Conservation (phyloP, 2,113 vertebrate species). For the Bambusicola thoracicus region DNA sequence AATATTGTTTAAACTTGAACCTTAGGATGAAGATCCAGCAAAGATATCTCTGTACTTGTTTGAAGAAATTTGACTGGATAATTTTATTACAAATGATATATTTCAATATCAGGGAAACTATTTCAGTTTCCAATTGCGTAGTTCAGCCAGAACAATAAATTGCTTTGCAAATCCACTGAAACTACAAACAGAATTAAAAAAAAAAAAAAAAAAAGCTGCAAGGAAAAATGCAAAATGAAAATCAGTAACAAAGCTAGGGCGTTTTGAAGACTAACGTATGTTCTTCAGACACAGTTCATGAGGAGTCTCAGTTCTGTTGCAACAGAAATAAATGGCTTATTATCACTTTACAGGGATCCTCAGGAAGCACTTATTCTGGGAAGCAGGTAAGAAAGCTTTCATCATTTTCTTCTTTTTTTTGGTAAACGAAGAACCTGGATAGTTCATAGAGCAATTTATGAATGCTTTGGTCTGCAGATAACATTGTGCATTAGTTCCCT, state of each 20-base stretch:
- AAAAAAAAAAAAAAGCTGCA: neutral
- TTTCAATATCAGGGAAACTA: neutral
- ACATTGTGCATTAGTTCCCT: neutral
- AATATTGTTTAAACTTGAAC: neutral
- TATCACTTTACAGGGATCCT: constrained; percentile 18
- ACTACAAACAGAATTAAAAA: neutral
- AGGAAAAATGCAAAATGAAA: neutral
- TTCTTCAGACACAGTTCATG: neutral
- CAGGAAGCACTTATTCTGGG: constrained; percentile 50
- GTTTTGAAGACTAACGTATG: neutral
- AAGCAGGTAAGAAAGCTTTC: constrained; percentile 19
- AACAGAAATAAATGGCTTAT: neutral
- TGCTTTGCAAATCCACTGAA: neutral
- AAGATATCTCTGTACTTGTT: neutral
- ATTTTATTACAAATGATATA: neutral
- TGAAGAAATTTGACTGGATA: neutral
- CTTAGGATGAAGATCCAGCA: neutral
- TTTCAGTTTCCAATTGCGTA: neutral
- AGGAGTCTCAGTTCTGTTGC: neutral
- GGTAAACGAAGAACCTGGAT: neutral
- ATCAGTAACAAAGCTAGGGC: neutral
- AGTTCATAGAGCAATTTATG: neutral
- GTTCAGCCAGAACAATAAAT: neutral
- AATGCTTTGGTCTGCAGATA: neutral
- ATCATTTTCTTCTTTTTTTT: neutral